phyloP scores from a whole-genome alignment of 2,113 vertebrate genomes.

The Tragelaphus imberbis region DNA sequence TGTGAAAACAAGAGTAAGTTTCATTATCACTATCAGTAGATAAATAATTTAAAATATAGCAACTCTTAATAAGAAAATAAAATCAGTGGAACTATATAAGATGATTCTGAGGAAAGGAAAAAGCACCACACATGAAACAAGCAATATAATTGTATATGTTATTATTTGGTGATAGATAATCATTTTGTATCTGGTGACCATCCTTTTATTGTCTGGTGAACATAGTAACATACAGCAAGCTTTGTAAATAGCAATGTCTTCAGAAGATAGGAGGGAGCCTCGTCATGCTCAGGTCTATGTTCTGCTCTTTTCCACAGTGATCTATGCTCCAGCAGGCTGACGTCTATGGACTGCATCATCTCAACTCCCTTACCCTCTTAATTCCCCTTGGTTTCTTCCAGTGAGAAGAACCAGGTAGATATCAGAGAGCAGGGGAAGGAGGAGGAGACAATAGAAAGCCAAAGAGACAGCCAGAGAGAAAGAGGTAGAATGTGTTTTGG shows the following conservation, averaged over 20 bases:
- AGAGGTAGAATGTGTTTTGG: not conserved
- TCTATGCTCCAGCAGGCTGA: not conserved
- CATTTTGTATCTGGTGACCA: slow-evolving; percentile 29
- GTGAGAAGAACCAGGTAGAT: not conserved
- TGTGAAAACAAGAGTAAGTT: slow-evolving; percentile 11
- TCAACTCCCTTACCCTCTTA: not conserved
- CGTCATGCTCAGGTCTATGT: not conserved
- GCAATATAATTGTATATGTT: not conserved
- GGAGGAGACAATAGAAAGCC: not conserved
- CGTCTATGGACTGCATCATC: not conserved
- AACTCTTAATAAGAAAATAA: slow-evolving; percentile 56
- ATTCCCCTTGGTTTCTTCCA: not conserved
- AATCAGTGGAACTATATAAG: slow-evolving; percentile 30
- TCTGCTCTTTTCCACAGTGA: not conserved
- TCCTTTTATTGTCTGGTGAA: not conserved
- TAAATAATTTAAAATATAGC: slow-evolving; percentile 34
- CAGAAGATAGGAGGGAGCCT: not conserved
- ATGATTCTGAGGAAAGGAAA: slow-evolving; percentile 8
- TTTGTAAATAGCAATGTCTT: not conserved
- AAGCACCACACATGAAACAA: slow-evolving; percentile 41
- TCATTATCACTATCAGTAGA: slow-evolving; percentile 21
- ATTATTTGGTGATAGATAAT: slow-evolving; percentile 33
- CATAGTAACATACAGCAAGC: not conserved
- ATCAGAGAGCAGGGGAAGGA: not conserved
- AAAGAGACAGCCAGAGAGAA: too few relatives aligned